These are phyloP conservation scores for Oscheius sp. DNA, from an alignment of 2,888 invertebrate species.

Conservation along the genomic window DNA sequence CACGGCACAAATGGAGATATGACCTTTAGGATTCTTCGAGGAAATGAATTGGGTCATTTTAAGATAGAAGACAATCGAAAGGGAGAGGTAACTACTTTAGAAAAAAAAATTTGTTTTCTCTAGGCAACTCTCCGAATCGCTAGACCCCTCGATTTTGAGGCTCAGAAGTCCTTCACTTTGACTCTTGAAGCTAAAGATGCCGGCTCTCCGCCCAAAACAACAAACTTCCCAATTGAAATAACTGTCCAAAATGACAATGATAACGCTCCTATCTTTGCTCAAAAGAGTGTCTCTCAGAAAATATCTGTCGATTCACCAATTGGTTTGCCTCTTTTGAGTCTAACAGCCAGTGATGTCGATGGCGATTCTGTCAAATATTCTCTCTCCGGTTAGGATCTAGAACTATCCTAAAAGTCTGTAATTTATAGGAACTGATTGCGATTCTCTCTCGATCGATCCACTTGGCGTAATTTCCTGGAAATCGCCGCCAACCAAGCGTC, in stretches of 20 bases:
- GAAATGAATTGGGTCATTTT: constrained; percentile 39
- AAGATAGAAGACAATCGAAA: constrained; percentile 26
- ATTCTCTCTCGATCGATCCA: constrained; percentile 33
- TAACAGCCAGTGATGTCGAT: constrained; percentile 43
- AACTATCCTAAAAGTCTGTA: neutral
- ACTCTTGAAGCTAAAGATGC: constrained; percentile 39
- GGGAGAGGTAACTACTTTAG: neutral
- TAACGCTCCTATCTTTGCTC: constrained; percentile 23
- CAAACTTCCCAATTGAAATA: constrained; percentile 30
- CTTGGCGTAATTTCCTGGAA: constrained; percentile 35
- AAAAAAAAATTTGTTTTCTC: neutral
- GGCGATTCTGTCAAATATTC: constrained; percentile 28
- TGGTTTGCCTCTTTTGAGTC: constrained; percentile 38
- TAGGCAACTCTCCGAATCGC: constrained; percentile 10
- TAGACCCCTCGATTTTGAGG: constrained; percentile 27
- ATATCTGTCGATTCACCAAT: constrained; percentile 35
- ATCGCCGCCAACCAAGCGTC: constrained; percentile 9
- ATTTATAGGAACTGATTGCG: constrained; percentile 31
- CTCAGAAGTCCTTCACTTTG: neutral
- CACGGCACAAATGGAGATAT: constrained; percentile 23
- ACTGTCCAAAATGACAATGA: constrained; percentile 28
- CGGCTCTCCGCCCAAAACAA: constrained; percentile 21
- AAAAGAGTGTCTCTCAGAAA: constrained; percentile 8
- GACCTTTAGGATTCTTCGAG: constrained; percentile 37
- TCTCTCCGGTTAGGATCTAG: constrained; percentile 30